Percentiles rank a stretch among this genome's conserved stretches.
phyloP scores from a whole-genome alignment of 2,888 invertebrate genomes.

The Nomada lathburiana region DNA sequence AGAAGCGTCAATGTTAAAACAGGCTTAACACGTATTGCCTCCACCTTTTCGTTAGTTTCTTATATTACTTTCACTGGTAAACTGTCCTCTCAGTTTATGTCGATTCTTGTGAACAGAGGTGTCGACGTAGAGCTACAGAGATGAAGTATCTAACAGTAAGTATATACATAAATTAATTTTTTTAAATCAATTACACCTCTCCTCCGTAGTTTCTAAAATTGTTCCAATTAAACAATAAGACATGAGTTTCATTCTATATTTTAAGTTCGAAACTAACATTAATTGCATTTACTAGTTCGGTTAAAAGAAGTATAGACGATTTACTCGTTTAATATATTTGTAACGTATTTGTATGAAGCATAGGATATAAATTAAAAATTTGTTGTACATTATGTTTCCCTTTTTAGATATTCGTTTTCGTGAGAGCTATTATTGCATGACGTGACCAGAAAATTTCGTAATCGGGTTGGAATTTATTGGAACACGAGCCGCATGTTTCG shows the following conservation, averaged over 20 bases:
- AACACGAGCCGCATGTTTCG: background rate
- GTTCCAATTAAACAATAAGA: background rate
- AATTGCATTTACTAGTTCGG: no score
- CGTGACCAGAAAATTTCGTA: constrained; percentile 4
- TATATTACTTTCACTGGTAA: constrained; percentile 75
- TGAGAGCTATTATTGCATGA: background rate
- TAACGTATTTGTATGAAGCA: no score
- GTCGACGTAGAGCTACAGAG: constrained; percentile 3
- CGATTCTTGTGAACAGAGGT: constrained; percentile 59
- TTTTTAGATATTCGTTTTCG: background rate
- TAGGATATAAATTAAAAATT: no score
- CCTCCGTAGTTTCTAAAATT: constrained; percentile 1
- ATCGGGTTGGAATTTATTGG: constrained; percentile 31
- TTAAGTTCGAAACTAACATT: background rate
- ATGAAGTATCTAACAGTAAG: constrained; percentile 63
- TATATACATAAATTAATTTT: constrained; percentile 6
- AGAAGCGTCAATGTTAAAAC: constrained; percentile 42
- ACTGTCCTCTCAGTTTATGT: constrained; percentile 68
- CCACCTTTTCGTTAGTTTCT: constrained; percentile 62
- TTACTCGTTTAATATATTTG: no score
- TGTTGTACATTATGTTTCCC: no score
- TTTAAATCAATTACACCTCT: background rate
- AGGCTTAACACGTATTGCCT: constrained; percentile 46
- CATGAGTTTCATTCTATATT: background rate
- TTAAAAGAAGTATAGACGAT: no score